Base-by-base conservation (phyloP, 2,888 invertebrate species). In the Apodemia hepburni region DNA sequence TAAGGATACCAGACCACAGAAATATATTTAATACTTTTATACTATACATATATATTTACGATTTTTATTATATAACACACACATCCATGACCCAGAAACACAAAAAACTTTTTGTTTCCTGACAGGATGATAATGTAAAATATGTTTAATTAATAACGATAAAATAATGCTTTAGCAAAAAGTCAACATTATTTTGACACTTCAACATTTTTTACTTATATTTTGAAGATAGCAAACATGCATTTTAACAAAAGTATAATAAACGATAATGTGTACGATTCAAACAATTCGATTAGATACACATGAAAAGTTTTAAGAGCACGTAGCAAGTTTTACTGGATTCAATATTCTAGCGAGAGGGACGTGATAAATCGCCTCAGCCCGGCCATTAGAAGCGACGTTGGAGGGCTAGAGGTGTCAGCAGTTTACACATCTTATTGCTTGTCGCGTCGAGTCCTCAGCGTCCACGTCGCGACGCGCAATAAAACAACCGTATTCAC, bases 401-500 rank as follows among this genome's bases (percentile, higher is more conserved):
- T 78, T 79, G 82, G 69, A 87, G 85, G 84, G 84, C 79, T 74
- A 70, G 75, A 71, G 77, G 79, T 79, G 79, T 82, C 80, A 81
- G 83, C 84, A 83, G 77, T 84, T 82, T 81, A 79, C 81, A 82
- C 79, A 81, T 85, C 87, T 86, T 86, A 85, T 87, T 87, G 84
- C 82, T 83, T 83, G 84, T 86, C 84, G 76, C 78, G 78, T 78
- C 77, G 76, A 78, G 78, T 78, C 77, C 78, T 73, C 79, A 76
- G 73, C 79, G 80, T 70, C 75, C 73, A 78, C 79, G 82, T 79
- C 85, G 87, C 86, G 85, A 77, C 80, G 79, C 89, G 90, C 90
- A 90, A 91, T 91, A 91, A 90, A 90, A 88, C 91, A 86, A 84
- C 87, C 80, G 81, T 84, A 83, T 85, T 84, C 82, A 90, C 91